These are phyloP conservation scores for Drosophila vallismaia DNA, from an alignment of 2,888 invertebrate species.

Conservation along the genomic window DNA sequence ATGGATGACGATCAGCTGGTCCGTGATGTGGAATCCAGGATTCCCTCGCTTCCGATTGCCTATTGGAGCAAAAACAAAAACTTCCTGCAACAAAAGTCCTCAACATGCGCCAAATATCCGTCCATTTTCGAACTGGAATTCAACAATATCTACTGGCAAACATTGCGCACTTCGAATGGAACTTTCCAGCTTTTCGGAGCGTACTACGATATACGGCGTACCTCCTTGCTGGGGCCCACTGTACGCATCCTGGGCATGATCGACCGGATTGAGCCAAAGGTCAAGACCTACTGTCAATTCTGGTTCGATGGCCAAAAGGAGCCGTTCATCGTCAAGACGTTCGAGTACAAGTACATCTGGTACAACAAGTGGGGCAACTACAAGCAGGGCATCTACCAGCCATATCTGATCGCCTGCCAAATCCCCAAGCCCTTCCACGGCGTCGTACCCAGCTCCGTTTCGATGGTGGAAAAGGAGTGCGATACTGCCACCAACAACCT, in stretches of 20 bases:
- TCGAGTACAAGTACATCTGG: constrained; percentile 97
- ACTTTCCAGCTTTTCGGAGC: constrained; percentile 96
- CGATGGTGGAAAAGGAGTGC: constrained; percentile 93
- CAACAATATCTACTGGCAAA: constrained; percentile 97
- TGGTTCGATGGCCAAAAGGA: constrained; percentile 94
- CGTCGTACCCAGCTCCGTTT: constrained; percentile 92
- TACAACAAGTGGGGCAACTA: constrained; percentile 97
- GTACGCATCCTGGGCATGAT: constrained; percentile 95
- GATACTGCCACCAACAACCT: constrained; percentile 94
- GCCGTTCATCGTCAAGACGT: constrained; percentile 91
- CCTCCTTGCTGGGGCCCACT: constrained; percentile 92
- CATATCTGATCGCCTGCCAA: constrained; percentile 94
- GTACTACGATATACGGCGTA: constrained; percentile 92
- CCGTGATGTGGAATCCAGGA: constrained; percentile 90
- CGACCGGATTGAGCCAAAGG: constrained; percentile 93
- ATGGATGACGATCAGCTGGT: constrained; percentile 89
- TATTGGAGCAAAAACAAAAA: constrained; percentile 94
- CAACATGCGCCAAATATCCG: constrained; percentile 92
- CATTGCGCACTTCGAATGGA: constrained; percentile 91
- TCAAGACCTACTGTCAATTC: constrained; percentile 93
- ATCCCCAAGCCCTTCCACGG: constrained; percentile 90
- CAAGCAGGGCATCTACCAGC: constrained; percentile 95
- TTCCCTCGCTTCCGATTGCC: constrained; percentile 93
- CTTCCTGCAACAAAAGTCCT: constrained; percentile 85
- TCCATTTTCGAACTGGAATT: constrained; percentile 95